A percentile compares a stretch with the other conserved stretches of the same genome.
phyloP scores from a whole-genome alignment of 1,140 invertebrate genomes.

The Nylanderia fulva region DNA sequence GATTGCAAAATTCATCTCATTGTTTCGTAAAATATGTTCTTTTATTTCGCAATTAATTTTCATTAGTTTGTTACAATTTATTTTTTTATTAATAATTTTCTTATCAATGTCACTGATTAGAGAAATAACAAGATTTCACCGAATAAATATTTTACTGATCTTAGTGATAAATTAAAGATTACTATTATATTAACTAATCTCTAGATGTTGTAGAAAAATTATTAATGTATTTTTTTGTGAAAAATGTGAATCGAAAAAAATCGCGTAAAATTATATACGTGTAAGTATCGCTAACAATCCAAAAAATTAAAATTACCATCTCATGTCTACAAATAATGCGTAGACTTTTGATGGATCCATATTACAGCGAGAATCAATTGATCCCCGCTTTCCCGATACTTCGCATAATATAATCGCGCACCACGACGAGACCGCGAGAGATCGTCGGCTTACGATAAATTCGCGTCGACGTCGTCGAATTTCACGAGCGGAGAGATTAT shows the following conservation, averaged over 20 bases:
- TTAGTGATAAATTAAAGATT: too few relatives aligned
- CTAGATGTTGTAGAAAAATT: too few relatives aligned
- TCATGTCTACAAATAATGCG: not conserved
- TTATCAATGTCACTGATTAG: too few relatives aligned
- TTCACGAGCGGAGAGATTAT: conserved; percentile 59
- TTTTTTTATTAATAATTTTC: not conserved
- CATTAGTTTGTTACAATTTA: too few relatives aligned
- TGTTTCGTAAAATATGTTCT: not conserved
- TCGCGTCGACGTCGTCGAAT: conserved; percentile 54
- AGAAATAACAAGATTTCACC: not conserved
- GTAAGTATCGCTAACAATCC: not conserved
- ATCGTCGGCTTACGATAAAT: conserved; percentile 54
- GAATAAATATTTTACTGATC: too few relatives aligned
- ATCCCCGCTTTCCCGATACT: not conserved
- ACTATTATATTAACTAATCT: too few relatives aligned
- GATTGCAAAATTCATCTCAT: not conserved
- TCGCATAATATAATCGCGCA: not conserved
- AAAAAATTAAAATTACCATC: conserved; percentile 5
- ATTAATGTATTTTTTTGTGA: not conserved
- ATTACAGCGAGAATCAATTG: not conserved
- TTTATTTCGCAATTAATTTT: not conserved
- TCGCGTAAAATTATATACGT: not conserved
- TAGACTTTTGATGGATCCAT: not conserved
- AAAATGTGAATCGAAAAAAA: not conserved
- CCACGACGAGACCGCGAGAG: conserved; percentile 53